Base-by-base conservation (phyloP, 2,797 vertebrate genomes). In the Chloroceryle inda region DNA sequence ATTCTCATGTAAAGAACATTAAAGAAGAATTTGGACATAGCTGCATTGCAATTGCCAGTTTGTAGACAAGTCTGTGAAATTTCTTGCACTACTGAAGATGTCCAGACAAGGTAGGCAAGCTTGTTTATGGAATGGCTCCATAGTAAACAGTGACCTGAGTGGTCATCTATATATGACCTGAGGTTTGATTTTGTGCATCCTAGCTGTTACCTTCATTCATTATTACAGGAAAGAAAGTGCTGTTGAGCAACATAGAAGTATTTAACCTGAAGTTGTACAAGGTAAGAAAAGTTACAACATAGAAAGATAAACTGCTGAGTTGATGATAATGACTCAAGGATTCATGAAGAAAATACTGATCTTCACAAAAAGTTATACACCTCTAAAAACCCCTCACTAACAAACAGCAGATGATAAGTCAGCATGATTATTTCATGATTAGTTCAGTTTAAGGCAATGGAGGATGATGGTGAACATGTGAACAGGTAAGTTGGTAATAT, bases 21-120 rank as follows among this genome's bases (percentile, higher is more conserved):
- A 71, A 76, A 79, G 85, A 84, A 86, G 33, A 67, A 62, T 86
- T 75, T 79, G 53, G 7, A 33, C 62, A 91, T 72, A 84, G 16
- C 58, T 62, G n/a, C 89, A 85, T 83, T 94, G 88, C 45, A 94
- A 80, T 73, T 93, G 69, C 62, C 77, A 97, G 49, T 79, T 92
- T 86, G 73, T 24, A 77, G 90, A 89, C 35, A 74, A 91, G 20
- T 85, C 83, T 90, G 4, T 77, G 64, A 94, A 94, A 95, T 94
- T 84, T 72, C 86, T 97, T 89, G 23, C 84, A 78, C 42, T 94
- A 4, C 1, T 1, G 4, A 64, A 19, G 19, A 6, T 47, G 55
- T 2, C 16, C n/a, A 27, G 16, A 88, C 29, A 61, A 58, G 12
- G 5, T 13, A 49, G 5, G 5, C 31, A 72, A 68, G 6, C 3